A percentile compares a stretch with the other conserved stretches of the same genome.
These are phyloP conservation scores for Xiphophorus birchmanni DNA, from an alignment of 2,797 vertebrate species.

Conservation along the genomic window DNA sequence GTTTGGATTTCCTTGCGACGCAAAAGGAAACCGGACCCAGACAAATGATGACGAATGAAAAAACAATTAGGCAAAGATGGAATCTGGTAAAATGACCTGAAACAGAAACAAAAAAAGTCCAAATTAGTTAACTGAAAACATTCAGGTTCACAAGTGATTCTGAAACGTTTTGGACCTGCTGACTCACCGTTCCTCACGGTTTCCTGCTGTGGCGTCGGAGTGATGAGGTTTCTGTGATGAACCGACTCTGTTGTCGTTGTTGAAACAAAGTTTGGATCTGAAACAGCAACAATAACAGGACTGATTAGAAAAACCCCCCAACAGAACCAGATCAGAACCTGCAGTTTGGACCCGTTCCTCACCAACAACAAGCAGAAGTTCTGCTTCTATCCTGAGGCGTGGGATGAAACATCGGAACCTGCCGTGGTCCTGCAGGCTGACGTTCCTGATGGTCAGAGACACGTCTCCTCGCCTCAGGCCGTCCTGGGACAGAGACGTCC, in stretches of 20 bases:
- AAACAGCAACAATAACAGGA: neutral
- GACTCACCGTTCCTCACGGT: neutral
- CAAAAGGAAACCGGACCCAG: neutral
- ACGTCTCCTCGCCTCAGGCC: constrained; percentile 23
- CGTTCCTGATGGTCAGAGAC: constrained; percentile 28
- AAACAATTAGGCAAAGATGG: neutral
- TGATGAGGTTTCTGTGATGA: rapidly evolving
- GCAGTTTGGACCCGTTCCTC: constrained; percentile 18
- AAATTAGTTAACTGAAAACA: neutral
- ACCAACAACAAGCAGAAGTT: constrained; percentile 22
- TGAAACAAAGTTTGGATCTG: neutral
- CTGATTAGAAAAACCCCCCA: neutral
- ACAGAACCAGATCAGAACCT: neutral
- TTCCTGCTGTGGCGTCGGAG: rapidly evolving
- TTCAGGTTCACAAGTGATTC: neutral
- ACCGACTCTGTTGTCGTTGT: rapidly evolving
- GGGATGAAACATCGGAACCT: constrained; percentile 40
- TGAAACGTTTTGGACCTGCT: neutral
- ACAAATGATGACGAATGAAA: neutral
- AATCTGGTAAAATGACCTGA: neutral
- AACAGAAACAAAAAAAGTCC: neutral
- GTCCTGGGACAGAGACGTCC: constrained; percentile 28
- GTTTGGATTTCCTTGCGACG: neutral
- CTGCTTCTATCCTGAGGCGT: neutral
- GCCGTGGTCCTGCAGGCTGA: constrained; percentile 13